Evolutionary conservation across 2,113 vertebrate species (phyloP), one percentile per base, ranked within the genome.

Genomic region (Anhinga anhinga): DNA sequence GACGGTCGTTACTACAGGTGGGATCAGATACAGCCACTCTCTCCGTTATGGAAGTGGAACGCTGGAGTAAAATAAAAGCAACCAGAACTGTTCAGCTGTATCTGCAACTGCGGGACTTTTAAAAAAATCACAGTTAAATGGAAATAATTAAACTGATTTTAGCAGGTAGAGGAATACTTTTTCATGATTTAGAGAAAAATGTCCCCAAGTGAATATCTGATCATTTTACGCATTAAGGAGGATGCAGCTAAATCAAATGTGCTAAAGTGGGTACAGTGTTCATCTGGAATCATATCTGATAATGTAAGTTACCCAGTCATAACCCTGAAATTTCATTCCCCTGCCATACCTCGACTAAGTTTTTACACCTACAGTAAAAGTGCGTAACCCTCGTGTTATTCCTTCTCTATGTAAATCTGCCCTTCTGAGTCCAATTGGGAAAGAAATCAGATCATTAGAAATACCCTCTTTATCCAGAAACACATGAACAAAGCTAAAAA

Each of bases 401-500:
- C 82, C 34, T 69, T 38, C 38, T 82, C 70, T 52, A 4, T 44
- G n/a, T 16, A 77, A 56, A 94, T 90, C 53, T 85, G 70, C 53
- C 87, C 70, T 90, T 91, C 58, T 49, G 74, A 87, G 61, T 72
- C 73, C 70, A 84, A 73, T 1, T 4, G 10, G 90, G 87, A 88
- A 72, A 93, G 63, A 93, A 82, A 84, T 42, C 34, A 72, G 40
- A 82, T 69, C 62, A 76, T 77, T 94, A 34, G 77, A 94, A 81
- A 91, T 62, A 86, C 66, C n/a, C 29, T 86, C 71, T 58, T 95
- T 66, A 77, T 27, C 52, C 71, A 93, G 63, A 94, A 92, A 82
- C 45, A 86, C 29, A 66, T 4, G 63, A 94, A 92, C n/a, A 92
- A 86, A 80, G 58, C 45, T 94, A 91, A 86, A 96, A 93, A 55